A percentile compares a stretch with the other conserved stretches of the same genome.
Conservation (phyloP, 2,113 vertebrate species). For the Zonotrichia leucophrys region DNA sequence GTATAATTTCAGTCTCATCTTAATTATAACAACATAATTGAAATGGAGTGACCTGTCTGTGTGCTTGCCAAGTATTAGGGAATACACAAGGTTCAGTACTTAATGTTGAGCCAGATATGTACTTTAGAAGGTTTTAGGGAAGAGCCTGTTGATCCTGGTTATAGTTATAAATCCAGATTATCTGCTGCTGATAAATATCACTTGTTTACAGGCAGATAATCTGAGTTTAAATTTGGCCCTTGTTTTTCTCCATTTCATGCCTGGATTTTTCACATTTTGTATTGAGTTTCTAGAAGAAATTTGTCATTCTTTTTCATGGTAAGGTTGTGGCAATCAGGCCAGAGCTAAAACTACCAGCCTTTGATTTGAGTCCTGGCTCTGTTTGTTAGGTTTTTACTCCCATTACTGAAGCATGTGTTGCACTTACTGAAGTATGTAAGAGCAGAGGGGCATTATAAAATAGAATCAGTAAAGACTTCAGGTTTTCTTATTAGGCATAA, state of each 20-base stretch:
- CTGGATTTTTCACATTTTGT: not conserved
- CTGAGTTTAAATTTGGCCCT: fast-evolving
- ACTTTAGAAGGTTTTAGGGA: not conserved
- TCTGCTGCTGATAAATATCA: not conserved
- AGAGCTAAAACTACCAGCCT: not conserved
- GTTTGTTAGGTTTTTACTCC: not conserved
- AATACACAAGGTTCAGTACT: not conserved
- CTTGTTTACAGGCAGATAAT: not conserved
- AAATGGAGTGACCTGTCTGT: not conserved
- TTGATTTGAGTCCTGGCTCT: not conserved
- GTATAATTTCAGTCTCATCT: not conserved
- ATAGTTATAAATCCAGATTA: not conserved
- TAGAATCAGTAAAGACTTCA: not conserved
- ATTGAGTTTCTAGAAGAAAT: not conserved
- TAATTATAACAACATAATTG: not conserved
- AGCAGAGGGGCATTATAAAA: not conserved
- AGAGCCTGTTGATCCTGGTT: not conserved
- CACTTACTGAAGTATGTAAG: not conserved
- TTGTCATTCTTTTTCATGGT: not conserved
- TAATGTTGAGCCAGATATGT: not conserved
- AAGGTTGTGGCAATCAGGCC: not conserved
- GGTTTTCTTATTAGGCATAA: not conserved
- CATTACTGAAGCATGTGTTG: not conserved
- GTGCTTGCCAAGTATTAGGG: not conserved
- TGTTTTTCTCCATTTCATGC: not conserved